Conservation (phyloP, 2,888 invertebrate species). For the Cerastoderma edule region DNA sequence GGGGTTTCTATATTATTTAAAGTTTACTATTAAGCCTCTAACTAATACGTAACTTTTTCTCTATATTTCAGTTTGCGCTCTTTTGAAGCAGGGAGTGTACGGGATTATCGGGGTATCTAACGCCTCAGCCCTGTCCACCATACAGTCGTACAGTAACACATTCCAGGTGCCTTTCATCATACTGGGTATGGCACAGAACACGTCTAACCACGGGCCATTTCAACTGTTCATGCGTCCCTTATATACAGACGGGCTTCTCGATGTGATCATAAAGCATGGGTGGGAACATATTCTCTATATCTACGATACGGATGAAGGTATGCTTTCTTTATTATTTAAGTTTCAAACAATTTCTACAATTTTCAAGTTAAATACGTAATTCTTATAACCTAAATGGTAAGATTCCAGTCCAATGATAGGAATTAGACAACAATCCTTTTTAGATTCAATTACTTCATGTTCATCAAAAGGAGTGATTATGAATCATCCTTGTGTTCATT, state of each 20-base stretch:
- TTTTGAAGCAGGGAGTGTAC: conserved; percentile 68
- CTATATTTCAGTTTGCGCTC: conserved; percentile 67
- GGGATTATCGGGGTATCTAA: conserved; percentile 72
- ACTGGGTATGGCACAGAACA: conserved; percentile 68
- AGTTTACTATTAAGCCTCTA: too few species aligned
- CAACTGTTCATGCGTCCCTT: conserved; percentile 71
- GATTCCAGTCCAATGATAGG: too few species aligned
- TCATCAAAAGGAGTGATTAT: too few species aligned
- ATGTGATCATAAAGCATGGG: conserved; percentile 63
- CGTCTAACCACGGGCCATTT: conserved; percentile 61
- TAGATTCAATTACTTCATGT: too few species aligned
- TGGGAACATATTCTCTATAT: conserved; percentile 70
- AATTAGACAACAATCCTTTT: too few species aligned
- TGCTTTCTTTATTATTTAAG: conserved; percentile 1
- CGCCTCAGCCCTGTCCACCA: conserved; percentile 73
- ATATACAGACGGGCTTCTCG: conserved; percentile 69
- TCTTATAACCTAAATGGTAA: too few species aligned
- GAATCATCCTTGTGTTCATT: too few species aligned
- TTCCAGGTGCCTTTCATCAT: conserved; percentile 74
- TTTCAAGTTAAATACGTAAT: too few species aligned
- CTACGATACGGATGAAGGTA: conserved; percentile 76
- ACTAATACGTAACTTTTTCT: too few species aligned
- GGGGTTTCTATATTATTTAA: too few species aligned
- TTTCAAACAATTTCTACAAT: not conserved
- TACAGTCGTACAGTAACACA: conserved; percentile 75